Percentiles rank a stretch among this genome's conserved stretches.
These are phyloP conservation scores for Echinops telfairi DNA, from an alignment of 2,113 vertebrate species.

Conservation along the genomic window DNA sequence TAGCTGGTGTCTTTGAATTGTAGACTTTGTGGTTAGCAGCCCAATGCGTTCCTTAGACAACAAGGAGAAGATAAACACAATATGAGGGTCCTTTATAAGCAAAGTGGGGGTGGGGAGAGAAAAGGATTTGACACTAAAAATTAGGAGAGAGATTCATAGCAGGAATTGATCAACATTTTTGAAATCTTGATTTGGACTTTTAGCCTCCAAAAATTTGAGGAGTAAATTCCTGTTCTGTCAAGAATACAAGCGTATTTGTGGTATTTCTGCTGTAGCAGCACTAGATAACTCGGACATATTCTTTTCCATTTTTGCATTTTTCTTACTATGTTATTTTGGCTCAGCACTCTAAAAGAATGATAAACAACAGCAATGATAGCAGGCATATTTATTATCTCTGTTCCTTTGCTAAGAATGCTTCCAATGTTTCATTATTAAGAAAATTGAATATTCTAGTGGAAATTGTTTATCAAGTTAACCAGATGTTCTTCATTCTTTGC, in stretches of 20 bases:
- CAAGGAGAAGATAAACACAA: not conserved
- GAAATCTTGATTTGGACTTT: not conserved
- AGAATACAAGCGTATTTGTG: not conserved
- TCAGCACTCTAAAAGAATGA: not conserved
- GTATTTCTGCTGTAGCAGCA: not conserved
- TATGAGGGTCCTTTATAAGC: not conserved
- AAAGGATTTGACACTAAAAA: not conserved
- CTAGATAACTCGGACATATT: not conserved
- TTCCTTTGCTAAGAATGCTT: not conserved
- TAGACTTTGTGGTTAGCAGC: too few species aligned
- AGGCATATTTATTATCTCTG: not conserved
- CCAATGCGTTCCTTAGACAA: not conserved
- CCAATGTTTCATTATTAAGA: not conserved
- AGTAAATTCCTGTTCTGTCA: not conserved
- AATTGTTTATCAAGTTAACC: not conserved
- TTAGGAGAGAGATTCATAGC: not conserved
- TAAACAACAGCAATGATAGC: not conserved
- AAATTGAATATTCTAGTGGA: not conserved
- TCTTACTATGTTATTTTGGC: not conserved
- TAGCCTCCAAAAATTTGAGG: not conserved
- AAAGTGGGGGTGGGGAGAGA: not conserved
- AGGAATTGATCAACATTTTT: not conserved
- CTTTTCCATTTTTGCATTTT: not conserved
- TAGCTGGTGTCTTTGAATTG: too few species aligned
- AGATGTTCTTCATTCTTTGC: not conserved